Evolutionary conservation across 2,797 vertebrate species (phyloP), one percentile per base, ranked within the genome.

Genomic region (Spatula versicolor): DNA sequence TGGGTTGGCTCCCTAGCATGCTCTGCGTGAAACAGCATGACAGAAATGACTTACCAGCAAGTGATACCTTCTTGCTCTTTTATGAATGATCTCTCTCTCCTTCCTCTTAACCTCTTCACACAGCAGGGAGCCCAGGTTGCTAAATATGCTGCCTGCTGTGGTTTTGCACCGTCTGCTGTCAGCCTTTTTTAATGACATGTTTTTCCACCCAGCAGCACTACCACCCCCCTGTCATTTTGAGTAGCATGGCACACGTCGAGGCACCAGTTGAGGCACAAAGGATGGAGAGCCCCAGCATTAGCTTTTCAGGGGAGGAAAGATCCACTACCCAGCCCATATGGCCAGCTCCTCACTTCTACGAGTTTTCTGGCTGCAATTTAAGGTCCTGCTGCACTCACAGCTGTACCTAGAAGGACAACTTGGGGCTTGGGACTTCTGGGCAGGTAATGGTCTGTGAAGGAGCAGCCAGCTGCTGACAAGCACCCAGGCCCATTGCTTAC

Each of bases 81-180:
- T 86, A 93, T 92, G 92, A 95, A 95, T 92, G 90, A 82, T 88
- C 71, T 60, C 59, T 58, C 59, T n/a, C 60, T 84, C 83, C 60
- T 22, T 45, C 91, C 71, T 84, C 78, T 60, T 77, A 92, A 90
- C 67, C 48, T 82, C 77, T 72, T 59, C 0, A 0, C 56, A 39
- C 43, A 79, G 69, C 0, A 0, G 67, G 67, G 14, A 86, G 48
- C 56, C 43, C 80, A 76, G 80, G 64, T 21, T 85, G 68, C 81
- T 92, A 90, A 92, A 80, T 20, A 64, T 12, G 22, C 52, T 2
- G 6, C 67, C 73, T 66, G 58, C 75, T 43, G 64, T 12, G 78
- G 56, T 76, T 90, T 93, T 78, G 58, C 79, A 66, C 69, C 16
- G 12, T 43, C 69, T 78, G 93, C 83, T 60, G 48, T 63, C 71